These are phyloP conservation scores for Dryobota labecula DNA, from an alignment of 2,888 invertebrate genomes.

Conservation along the genomic window DNA sequence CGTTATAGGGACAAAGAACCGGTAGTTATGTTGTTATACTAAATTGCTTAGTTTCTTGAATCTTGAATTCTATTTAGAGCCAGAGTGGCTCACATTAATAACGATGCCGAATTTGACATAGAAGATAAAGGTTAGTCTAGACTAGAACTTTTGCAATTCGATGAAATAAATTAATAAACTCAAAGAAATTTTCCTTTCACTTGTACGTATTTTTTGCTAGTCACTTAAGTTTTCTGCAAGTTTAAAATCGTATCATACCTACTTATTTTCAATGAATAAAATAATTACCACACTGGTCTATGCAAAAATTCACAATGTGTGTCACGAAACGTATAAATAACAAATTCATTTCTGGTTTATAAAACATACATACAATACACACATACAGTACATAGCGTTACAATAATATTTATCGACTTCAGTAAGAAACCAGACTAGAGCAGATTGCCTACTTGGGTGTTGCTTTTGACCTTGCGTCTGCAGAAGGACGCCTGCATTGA, in stretches of 20 bases:
- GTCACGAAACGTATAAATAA: conserved; percentile 1
- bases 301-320: background rate
- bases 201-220: background rate
- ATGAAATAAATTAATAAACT: background rate
- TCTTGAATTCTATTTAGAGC: background rate
- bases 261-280: too few relatives aligned
- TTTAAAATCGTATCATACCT: background rate
- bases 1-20: background rate
- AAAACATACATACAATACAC: too few relatives aligned
- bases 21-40: background rate
- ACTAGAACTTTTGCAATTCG: background rate
- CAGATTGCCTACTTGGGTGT: background rate
- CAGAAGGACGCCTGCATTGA: conserved; percentile 40
- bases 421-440: conserved; percentile 26
- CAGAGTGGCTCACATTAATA: too few relatives aligned
- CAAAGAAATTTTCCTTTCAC: background rate
- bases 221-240: background rate
- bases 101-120: background rate
- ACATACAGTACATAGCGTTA: too few relatives aligned
- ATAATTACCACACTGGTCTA: background rate
- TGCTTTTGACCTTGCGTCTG: conserved; percentile 24
- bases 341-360: conserved; percentile 15
- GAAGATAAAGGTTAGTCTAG: background rate
- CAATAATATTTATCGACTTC: background rate
- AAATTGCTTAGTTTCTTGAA: background rate